Conservation (phyloP, 2,113 vertebrate genomes). For the Microtus montanus region DNA sequence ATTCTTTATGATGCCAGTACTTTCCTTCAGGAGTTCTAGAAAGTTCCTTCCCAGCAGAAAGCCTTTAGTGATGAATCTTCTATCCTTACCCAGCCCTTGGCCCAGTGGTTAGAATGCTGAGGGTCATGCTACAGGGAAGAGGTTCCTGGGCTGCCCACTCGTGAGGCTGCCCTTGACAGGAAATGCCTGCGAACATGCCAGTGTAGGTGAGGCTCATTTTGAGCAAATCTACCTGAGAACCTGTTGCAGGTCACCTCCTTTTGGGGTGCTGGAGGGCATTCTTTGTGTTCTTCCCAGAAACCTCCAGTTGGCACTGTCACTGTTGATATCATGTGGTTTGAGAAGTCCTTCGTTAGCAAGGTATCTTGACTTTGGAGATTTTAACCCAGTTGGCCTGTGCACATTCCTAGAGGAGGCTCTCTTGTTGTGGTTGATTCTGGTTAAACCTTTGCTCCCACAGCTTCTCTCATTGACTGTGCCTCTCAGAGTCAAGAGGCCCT, state of each 20-base stretch:
- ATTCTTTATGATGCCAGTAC: neutral
- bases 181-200: neutral
- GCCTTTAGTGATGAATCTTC: neutral
- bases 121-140: neutral
- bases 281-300: neutral
- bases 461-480: neutral
- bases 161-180: neutral
- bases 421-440: slow-evolving; percentile 1
- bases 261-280: neutral
- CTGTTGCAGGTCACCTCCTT: neutral
- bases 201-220: neutral
- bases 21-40: slow-evolving; percentile 4
- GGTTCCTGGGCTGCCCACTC: neutral
- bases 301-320: neutral
- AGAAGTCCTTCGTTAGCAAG: slow-evolving; percentile 35
- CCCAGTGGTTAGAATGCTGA: neutral
- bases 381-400: slow-evolving; percentile 21
- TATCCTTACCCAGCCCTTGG: neutral
- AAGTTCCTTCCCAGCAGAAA: neutral
- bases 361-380: slow-evolving; percentile 48
- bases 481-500: neutral
- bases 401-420: neutral
- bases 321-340: neutral
- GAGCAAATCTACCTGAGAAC: neutral
- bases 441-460: neutral